Conservation (phyloP, 2,888 invertebrate genomes). For the Sinopyrophorus schimmeli region DNA sequence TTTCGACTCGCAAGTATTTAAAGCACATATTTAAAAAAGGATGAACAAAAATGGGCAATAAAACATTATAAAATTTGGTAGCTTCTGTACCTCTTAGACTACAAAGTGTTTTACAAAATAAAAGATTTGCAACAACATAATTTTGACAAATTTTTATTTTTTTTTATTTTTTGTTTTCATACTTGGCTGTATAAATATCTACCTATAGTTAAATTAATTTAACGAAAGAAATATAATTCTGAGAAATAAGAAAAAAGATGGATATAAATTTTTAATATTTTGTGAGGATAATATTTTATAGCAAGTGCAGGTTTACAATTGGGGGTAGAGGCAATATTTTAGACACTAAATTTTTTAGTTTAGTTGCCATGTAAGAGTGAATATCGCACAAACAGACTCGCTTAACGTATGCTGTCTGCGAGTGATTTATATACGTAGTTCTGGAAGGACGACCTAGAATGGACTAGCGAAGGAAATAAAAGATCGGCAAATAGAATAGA, state of each 20-base stretch:
- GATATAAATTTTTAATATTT: not conserved
- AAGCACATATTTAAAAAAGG: too few relatives aligned
- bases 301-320: constrained; percentile 4
- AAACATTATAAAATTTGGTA: too few relatives aligned
- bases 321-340: constrained; percentile 20
- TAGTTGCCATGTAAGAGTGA: constrained; percentile 30
- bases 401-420: constrained; percentile 53
- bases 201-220: too few relatives aligned
- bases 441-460: constrained; percentile 39
- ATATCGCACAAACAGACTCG: constrained; percentile 36
- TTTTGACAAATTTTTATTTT: too few relatives aligned
- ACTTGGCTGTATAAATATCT: too few relatives aligned
- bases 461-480: constrained; percentile 52
- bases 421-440: constrained; percentile 50
- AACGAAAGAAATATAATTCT: too few relatives aligned
- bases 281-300: constrained; percentile 11
- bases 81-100: too few relatives aligned
- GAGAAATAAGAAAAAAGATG: not conserved
- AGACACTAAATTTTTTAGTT: constrained; percentile 29
- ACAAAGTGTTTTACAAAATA: too few relatives aligned
- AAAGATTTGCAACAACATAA: too few relatives aligned
- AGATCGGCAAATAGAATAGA: constrained; percentile 55
- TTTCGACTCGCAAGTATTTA: too few relatives aligned
- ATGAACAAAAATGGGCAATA: too few relatives aligned
- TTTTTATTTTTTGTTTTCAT: too few relatives aligned